Conservation (phyloP, 2,113 vertebrate species). For the Etheostoma cragini region DNA sequence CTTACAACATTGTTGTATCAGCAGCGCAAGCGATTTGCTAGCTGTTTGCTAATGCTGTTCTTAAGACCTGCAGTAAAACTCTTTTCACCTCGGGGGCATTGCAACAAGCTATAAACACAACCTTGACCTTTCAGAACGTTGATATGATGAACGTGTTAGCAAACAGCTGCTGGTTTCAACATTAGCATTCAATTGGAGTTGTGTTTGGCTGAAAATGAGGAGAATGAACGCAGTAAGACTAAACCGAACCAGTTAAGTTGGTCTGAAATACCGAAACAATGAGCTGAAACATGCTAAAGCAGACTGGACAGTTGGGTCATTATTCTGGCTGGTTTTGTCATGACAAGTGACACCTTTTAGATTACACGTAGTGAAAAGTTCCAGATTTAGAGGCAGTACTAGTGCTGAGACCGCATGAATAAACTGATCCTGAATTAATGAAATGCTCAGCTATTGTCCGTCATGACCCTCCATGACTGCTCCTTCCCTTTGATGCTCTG, state of each 20-base stretch:
- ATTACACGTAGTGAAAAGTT: background rate
- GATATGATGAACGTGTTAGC: background rate
- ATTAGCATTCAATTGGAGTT: too few relatives aligned
- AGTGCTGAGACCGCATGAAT: slow-evolving; percentile 21
- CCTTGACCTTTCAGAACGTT: background rate
- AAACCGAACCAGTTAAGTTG: background rate
- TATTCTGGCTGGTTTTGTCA: too few relatives aligned
- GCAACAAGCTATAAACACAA: background rate
- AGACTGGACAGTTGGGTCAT: background rate
- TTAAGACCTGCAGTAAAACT: background rate
- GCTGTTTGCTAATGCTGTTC: background rate
- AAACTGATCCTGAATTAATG: slow-evolving; percentile 10
- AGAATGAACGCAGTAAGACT: background rate
- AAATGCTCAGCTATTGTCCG: slow-evolving; percentile 22
- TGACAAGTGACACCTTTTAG: background rate
- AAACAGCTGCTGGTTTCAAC: background rate
- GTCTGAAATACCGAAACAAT: background rate
- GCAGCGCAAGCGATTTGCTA: background rate
- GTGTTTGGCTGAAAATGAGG: background rate
- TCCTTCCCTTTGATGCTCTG: slow-evolving; percentile 6
- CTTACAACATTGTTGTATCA: background rate
- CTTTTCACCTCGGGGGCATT: background rate
- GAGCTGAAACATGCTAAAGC: background rate
- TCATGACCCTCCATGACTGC: slow-evolving; percentile 12
- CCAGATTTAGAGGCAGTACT: background rate